A percentile compares a stretch with the other conserved stretches of the same genome.
These are phyloP conservation scores for Drosophila busckii DNA, from an alignment of 1,140 invertebrate species.

Conservation along the genomic window DNA sequence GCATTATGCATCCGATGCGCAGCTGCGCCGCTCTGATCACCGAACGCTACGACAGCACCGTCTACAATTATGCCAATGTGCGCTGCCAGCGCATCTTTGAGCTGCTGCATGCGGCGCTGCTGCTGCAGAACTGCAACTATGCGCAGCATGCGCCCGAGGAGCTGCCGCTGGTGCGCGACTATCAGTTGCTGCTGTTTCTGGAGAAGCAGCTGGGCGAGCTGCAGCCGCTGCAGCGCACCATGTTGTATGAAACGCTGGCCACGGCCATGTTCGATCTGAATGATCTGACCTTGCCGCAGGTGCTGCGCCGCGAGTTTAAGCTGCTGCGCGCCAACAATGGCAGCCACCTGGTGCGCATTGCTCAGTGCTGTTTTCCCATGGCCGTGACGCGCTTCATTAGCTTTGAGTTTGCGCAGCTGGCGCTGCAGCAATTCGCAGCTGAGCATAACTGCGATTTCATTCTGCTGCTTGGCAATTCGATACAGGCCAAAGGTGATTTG, in stretches of 20 bases:
- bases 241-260: constrained; percentile 80
- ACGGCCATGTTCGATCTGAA: constrained; percentile 81
- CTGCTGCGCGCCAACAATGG: constrained; percentile 79
- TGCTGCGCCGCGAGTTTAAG: constrained; percentile 80
- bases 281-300: constrained; percentile 72
- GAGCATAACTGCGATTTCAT: constrained; percentile 73
- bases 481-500: constrained; percentile 22
- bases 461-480: constrained; percentile 79
- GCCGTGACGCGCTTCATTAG: constrained; percentile 80
- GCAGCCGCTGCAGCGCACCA: constrained; percentile 42
- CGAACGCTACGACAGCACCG: constrained; percentile 52
- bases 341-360: constrained; percentile 81
- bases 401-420: constrained; percentile 68
- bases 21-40: constrained; percentile 85
- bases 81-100: constrained; percentile 49
- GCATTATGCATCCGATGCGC: constrained; percentile 82
- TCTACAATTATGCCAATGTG: constrained; percentile 5
- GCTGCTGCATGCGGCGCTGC: constrained; percentile 82
- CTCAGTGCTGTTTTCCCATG: constrained; percentile 80
- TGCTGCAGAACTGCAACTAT: constrained; percentile 86
- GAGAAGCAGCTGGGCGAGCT: constrained; percentile 79
- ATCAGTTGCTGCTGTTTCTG: constrained; percentile 16
- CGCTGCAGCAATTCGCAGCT: constrained; percentile 79
- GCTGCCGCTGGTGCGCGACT: constrained; percentile 78
- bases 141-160: constrained; percentile 80